These are phyloP conservation scores for Gymnocheta viridis DNA, from an alignment of 2,888 invertebrate genomes.

Conservation along the genomic window DNA sequence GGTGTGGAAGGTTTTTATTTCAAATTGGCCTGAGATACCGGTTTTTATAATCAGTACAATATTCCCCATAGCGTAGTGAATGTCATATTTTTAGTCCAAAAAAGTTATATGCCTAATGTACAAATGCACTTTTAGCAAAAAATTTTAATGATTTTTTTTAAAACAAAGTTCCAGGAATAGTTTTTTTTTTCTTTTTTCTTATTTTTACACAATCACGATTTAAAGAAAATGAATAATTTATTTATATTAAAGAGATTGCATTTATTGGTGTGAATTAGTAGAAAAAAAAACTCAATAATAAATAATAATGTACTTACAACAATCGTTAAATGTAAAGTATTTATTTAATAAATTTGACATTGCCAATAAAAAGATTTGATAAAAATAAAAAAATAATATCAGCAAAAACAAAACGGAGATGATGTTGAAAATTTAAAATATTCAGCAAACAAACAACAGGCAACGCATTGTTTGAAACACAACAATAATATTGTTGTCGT, in stretches of 20 bases:
- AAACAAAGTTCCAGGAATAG: not conserved
- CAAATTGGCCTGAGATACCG: too few relatives aligned
- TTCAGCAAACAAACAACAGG: not conserved
- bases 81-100: too few relatives aligned
- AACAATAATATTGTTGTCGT: slow-evolving; percentile 17
- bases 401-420: slow-evolving; percentile 2
- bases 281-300: not conserved
- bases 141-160: slow-evolving; percentile 38
- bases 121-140: too few relatives aligned
- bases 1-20: too few relatives aligned
- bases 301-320: slow-evolving; percentile 11
- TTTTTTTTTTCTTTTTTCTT: not conserved
- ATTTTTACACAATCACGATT: slow-evolving; percentile 16
- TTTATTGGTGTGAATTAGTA: not conserved
- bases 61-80: too few relatives aligned
- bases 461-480: not conserved
- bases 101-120: too few relatives aligned
- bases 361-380: slow-evolving; percentile 40
- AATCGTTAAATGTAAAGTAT: not conserved
- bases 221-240: slow-evolving; percentile 6
- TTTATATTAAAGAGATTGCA: not conserved
- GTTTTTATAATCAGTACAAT: too few relatives aligned
- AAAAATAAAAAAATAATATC: not conserved
- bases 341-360: slow-evolving; percentile 61
- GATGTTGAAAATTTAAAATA: slow-evolving; percentile 28